Evolutionary conservation across 2,888 invertebrate genomes (phyloP), one percentile per base, ranked within the genome.

Genomic region (Plagodis pulveraria): DNA sequence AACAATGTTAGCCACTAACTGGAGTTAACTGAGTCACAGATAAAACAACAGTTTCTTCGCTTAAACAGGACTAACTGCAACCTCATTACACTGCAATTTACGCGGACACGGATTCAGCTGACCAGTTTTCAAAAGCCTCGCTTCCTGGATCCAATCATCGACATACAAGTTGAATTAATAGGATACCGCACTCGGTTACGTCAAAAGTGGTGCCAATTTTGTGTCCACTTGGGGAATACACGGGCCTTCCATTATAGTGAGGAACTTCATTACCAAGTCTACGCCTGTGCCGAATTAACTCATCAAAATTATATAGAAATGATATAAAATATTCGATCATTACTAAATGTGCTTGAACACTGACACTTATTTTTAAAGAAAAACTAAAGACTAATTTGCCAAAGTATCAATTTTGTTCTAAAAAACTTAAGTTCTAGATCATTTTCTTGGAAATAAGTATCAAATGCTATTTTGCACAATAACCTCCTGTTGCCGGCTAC

Each of bases 181-280:
- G 65, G 57, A 60, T 59, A 72, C 66, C 64, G 58, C 67, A 69
- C 56, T 64, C 55, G 56, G 63, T 60, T 67, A 58, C 55, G 42
- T 56, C 67, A 65, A 74, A 76, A 77, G 72, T 76, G 72, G 74
- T 73, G 70, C 73, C 79, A 82, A 81, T 81, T 83, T 80, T 67
- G 71, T 68, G 71, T 75, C 74, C 76, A 76, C 69, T 73, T 73
- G 71, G 66, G 58, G 64, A 59, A 60, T 67, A 60, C 52, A 50
- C 65, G 67, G 70, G 44, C 35, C 52, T 53, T 61, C 64, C 65
- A 69, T 62, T 63, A 81, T 81, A 71, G 64, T 69, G 52, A 69
- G 74, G 77, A 76, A 76, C 75, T 66, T 70, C 71, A 72, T 83
- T 81, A 78, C 72, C 66, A 65, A 40, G 9, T 38, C 41, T 57